Conservation (phyloP, 2,888 invertebrate species). For the Drosophila sordidapex region DNA sequence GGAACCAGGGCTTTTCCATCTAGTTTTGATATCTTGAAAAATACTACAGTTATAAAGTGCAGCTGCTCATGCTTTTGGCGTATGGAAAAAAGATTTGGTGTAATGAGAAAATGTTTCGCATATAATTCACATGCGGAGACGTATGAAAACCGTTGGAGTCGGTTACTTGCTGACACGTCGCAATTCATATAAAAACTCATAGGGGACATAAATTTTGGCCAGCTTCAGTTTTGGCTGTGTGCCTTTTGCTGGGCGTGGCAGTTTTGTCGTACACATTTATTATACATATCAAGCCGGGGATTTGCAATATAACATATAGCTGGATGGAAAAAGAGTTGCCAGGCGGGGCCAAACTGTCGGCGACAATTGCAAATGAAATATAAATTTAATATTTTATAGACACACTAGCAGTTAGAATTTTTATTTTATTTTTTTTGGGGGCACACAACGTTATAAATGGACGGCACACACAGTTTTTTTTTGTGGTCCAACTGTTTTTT, state of each 20-base stretch:
- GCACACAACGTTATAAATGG: constrained; percentile 48
- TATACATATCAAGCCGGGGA: constrained; percentile 56
- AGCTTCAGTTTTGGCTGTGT: constrained; percentile 32
- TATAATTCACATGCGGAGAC: constrained; percentile 55
- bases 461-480: constrained; percentile 43
- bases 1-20: fast-evolving
- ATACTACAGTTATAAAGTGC: not conserved
- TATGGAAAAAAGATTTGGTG: constrained; percentile 11
- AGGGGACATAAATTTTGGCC: constrained; percentile 64
- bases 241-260: constrained; percentile 52
- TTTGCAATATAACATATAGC: constrained; percentile 2
- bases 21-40: not conserved
- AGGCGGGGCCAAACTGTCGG: constrained; percentile 56
- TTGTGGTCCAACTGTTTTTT: constrained; percentile 1
- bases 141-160: constrained; percentile 28
- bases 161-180: constrained; percentile 71
- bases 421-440: constrained; percentile 26
- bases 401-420: constrained; percentile 43
- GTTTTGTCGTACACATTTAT: constrained; percentile 66
- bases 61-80: not conserved
- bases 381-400: constrained; percentile 79
- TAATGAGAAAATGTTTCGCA: constrained; percentile 55
- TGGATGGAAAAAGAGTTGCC: constrained; percentile 24
- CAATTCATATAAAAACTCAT: constrained; percentile 61
- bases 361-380: constrained; percentile 80